A percentile compares a stretch with the other conserved stretches of the same genome.
phyloP scores from a whole-genome alignment of 2,888 invertebrate species.

The Eupithecia abbreviata region DNA sequence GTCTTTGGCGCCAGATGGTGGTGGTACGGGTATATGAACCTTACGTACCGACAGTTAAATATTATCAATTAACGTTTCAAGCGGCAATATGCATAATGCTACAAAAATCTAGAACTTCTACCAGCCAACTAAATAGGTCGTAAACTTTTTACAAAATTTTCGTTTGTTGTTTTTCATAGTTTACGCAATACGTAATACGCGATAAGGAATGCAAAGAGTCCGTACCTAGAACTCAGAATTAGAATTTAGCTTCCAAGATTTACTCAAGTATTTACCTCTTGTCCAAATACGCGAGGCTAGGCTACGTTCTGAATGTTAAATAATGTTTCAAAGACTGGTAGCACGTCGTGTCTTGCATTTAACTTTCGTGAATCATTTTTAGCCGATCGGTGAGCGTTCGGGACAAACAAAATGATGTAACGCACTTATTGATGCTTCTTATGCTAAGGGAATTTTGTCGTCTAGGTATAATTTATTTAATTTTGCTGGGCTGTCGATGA shows the following conservation, averaged over 20 bases:
- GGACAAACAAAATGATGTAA: slow-evolving; percentile 35
- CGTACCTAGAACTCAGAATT: background rate
- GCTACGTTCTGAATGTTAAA: slow-evolving; percentile 39
- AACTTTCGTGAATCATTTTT: slow-evolving; percentile 41
- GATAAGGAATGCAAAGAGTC: background rate
- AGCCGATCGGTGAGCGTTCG: slow-evolving; percentile 7
- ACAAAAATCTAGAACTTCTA: background rate
- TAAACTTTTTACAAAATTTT: background rate
- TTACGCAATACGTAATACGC: background rate
- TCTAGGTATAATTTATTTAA: background rate
- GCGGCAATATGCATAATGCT: background rate
- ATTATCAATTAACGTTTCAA: background rate
- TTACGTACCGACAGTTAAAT: background rate
- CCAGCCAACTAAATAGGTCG: background rate
- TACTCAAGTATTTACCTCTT: background rate
- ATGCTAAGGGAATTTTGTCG: slow-evolving; percentile 14
- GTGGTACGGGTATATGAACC: slow-evolving; percentile 1
- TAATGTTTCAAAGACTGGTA: slow-evolving; percentile 41
- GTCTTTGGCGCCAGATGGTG: slow-evolving; percentile 12
- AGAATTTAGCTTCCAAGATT: background rate
- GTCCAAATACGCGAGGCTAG: slow-evolving; percentile 2
- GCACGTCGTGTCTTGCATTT: slow-evolving; percentile 44
- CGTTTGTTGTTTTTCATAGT: background rate
- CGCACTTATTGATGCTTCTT: slow-evolving; percentile 19
- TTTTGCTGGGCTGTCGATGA: too few relatives aligned